These are phyloP conservation scores for Bovichtus diacanthus DNA, from an alignment of 2,797 vertebrate genomes.

Conservation along the genomic window DNA sequence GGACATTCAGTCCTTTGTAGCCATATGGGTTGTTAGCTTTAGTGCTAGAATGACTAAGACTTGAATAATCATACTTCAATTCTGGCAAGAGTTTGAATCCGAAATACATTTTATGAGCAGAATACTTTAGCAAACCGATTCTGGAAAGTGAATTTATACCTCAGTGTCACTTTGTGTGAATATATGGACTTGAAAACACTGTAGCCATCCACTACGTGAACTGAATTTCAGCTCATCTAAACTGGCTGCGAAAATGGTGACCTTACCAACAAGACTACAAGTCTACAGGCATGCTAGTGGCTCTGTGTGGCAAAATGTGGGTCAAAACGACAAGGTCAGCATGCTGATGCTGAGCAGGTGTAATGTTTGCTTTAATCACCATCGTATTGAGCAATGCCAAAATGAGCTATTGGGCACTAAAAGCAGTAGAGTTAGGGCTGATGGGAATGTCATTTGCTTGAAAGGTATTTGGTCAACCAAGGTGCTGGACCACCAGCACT, in stretches of 20 bases:
- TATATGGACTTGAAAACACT: background rate
- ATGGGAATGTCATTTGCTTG: too few relatives aligned
- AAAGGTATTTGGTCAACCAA: background rate
- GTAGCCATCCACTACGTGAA: background rate
- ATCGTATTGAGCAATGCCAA: background rate
- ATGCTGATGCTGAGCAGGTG: background rate
- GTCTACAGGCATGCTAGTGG: background rate
- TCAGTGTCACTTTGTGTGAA: background rate
- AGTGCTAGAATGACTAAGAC: background rate
- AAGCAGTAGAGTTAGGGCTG: too few relatives aligned
- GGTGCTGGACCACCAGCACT: background rate
- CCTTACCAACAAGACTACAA: background rate
- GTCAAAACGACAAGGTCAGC: background rate
- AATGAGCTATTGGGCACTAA: too few relatives aligned
- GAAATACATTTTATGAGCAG: background rate
- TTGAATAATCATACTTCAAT: background rate
- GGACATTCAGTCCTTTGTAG: background rate
- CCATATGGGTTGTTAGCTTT: background rate
- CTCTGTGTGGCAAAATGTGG: background rate
- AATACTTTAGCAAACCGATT: background rate
- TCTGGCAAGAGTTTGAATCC: background rate
- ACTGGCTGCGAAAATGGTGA: background rate
- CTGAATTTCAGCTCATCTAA: background rate
- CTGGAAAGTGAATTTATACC: background rate
- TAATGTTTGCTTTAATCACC: background rate